Percentiles rank a stretch among this genome's conserved stretches.
phyloP scores from a whole-genome alignment of 2,797 vertebrate genomes.

The Squalus acanthias region DNA sequence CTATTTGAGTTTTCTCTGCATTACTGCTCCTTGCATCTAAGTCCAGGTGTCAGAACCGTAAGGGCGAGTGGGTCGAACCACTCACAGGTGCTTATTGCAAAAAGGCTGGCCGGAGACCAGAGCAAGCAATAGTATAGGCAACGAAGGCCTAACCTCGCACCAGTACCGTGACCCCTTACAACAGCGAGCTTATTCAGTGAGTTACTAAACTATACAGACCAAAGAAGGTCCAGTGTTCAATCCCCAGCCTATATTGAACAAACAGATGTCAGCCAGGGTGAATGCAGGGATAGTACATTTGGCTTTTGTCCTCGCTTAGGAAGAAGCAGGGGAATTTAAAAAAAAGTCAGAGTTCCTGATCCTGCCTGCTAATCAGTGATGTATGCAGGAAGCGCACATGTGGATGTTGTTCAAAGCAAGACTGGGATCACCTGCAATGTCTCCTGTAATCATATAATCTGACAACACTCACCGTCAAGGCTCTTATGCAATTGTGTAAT shows the following conservation, averaged over 20 bases:
- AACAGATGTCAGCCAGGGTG: not conserved
- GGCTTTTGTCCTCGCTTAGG: not conserved
- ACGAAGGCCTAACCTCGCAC: no score
- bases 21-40: no score
- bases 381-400: not conserved
- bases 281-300: not conserved
- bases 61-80: no score
- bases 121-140: no score
- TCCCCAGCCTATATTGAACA: not conserved
- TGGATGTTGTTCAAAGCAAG: not conserved
- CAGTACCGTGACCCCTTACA: no score
- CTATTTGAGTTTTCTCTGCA: no score
- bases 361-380: not conserved
- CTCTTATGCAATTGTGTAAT: not conserved
- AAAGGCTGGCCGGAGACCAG: no score
- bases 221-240: not conserved
- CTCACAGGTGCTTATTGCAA: no score
- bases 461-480: not conserved
- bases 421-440: not conserved
- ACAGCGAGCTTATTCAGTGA: not conserved
- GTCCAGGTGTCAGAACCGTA: no score
- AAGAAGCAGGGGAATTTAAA: not conserved
- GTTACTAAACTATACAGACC: not conserved
- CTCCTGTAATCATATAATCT: not conserved
- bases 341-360: not conserved